phyloP scores from a whole-genome alignment of 1,140 invertebrate genomes.

The Sycobia sp. region DNA sequence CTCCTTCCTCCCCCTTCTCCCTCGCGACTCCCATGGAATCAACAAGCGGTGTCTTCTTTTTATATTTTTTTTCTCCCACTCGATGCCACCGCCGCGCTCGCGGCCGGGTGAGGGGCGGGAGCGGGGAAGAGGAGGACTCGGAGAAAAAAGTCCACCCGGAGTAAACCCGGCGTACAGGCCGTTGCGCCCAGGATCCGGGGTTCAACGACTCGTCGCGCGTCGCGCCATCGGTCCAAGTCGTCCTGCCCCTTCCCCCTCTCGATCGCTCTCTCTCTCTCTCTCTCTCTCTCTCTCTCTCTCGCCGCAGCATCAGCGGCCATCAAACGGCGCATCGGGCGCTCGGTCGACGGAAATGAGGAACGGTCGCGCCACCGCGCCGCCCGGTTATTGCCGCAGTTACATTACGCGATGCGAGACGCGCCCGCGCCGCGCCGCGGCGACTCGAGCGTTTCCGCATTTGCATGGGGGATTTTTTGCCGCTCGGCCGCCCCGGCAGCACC shows the following conservation, averaged over 20 bases:
- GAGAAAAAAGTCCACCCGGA: too few species aligned
- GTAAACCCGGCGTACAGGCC: too few species aligned
- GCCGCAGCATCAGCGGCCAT: not conserved
- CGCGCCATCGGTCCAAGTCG: not conserved
- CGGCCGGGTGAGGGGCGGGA: slow-evolving; percentile 21
- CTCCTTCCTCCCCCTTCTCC: too few species aligned
- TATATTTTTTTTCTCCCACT: slow-evolving; percentile 14
- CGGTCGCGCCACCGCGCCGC: slow-evolving; percentile 16
- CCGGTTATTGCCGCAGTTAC: slow-evolving; percentile 10
- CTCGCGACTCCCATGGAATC: too few species aligned
- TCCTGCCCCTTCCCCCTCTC: not conserved
- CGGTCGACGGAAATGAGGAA: not conserved
- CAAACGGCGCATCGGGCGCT: slow-evolving; percentile 15
- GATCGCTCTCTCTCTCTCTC: not conserved
- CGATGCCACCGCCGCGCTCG: too few species aligned
- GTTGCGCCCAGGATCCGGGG: slow-evolving; percentile 11
- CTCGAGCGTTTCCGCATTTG: not conserved
- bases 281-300: not conserved
- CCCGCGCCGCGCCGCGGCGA: slow-evolving; percentile 31
- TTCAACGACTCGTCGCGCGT: slow-evolving; percentile 38
- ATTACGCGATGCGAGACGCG: slow-evolving; percentile 8
- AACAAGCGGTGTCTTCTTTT: not conserved
- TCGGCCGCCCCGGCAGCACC: too few species aligned
- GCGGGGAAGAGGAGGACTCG: not conserved
- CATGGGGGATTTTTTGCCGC: not conserved